Evolutionary conservation across 1,140 invertebrate species (phyloP).

Genomic region (Drosophila miranda): DNA sequence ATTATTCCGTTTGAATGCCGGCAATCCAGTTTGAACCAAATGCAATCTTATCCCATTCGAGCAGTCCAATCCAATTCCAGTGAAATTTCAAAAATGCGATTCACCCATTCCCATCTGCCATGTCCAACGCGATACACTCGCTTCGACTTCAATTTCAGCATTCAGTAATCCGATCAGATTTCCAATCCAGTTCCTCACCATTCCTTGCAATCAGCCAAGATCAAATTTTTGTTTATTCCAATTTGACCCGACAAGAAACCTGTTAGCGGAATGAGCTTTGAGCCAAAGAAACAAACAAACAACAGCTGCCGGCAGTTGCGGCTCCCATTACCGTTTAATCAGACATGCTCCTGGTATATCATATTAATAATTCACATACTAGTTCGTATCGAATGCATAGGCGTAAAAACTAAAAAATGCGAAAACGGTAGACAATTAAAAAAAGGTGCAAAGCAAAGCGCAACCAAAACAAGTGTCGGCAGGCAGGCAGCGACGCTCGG

Average conservation of each 20-base stretch:
- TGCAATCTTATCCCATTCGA: too few relatives aligned
- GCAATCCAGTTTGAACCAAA: too few relatives aligned
- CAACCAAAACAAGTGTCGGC: constrained; percentile 40
- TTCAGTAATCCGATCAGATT: too few relatives aligned
- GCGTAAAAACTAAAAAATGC: constrained; percentile 22
- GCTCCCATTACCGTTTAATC: constrained; percentile 1
- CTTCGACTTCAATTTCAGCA: too few relatives aligned
- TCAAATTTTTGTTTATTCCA: constrained; percentile 28
- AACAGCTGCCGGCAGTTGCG: background rate
- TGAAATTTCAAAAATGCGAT: too few relatives aligned
- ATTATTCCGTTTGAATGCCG: too few relatives aligned
- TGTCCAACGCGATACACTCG: too few relatives aligned
- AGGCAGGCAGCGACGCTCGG: constrained; percentile 14
- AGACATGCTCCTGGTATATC: too few relatives aligned
- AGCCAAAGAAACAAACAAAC: constrained; percentile 35
- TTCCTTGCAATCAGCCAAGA: constrained; percentile 20
- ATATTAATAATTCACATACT: constrained; percentile 7
- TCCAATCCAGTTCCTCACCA: too few relatives aligned
- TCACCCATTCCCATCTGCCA: too few relatives aligned
- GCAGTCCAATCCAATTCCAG: too few relatives aligned
- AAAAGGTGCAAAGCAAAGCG: background rate
- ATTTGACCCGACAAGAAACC: constrained; percentile 48
- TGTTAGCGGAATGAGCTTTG: constrained; percentile 65
- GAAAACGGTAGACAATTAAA: constrained; percentile 43
- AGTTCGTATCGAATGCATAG: background rate